phyloP scores from a whole-genome alignment of 2,113 vertebrate genomes.

The Vicugna pacos region DNA sequence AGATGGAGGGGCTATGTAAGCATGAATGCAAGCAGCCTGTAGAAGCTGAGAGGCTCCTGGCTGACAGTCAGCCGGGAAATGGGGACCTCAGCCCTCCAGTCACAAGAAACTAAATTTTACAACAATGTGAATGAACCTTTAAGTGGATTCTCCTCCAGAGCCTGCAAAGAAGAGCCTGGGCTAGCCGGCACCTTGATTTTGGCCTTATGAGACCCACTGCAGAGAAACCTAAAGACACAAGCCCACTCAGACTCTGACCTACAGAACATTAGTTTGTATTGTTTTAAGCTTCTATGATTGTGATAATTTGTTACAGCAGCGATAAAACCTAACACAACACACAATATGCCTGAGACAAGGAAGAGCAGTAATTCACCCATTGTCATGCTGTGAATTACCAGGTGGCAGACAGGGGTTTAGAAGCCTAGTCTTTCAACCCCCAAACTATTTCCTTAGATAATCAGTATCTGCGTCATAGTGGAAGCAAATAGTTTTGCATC shows the following conservation, averaged over 20 bases:
- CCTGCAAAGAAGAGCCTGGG: neutral
- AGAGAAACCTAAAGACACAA: slow-evolving; percentile 10
- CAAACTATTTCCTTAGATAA: slow-evolving; percentile 34
- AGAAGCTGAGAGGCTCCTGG: neutral
- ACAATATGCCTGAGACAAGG: neutral
- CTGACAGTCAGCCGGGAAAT: neutral
- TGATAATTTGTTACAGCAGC: neutral
- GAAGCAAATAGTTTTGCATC: neutral
- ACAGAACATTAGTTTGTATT: neutral
- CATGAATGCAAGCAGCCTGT: neutral
- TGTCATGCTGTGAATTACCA: neutral
- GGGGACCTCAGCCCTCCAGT: neutral
- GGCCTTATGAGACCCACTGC: neutral
- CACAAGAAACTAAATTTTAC: neutral
- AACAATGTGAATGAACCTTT: neutral
- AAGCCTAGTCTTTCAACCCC: neutral
- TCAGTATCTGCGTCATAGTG: neutral
- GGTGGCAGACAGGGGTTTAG: neutral
- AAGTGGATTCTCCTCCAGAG: neutral
- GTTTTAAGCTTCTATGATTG: neutral
- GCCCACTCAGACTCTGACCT: neutral
- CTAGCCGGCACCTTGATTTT: neutral
- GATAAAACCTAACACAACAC: neutral
- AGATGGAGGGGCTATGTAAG: neutral
- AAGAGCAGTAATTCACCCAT: neutral